Base-by-base conservation (phyloP, 2,797 vertebrate genomes). In the Hoplostethus atlanticus region DNA sequence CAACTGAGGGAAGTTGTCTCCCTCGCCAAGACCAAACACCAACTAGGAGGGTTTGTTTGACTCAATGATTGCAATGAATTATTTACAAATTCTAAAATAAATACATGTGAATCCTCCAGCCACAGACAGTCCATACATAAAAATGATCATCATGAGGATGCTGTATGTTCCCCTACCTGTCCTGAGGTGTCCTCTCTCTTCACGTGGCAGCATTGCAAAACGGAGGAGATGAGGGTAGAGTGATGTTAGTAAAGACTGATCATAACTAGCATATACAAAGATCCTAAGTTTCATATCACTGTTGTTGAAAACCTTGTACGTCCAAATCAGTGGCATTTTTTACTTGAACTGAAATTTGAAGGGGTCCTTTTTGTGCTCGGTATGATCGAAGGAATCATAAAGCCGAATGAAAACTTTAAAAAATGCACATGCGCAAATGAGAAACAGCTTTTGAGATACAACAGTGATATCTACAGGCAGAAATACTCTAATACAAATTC, bases 181-280 rank as follows among this genome's bases (percentile, higher is more conserved):
- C 42, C 85, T 83, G 56, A 94, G 85, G 63, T 72, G 86, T 88
- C 90, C 92, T 64, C 88, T 79, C 59, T 93, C 94, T 93, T 86
- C 76, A 80, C 40, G 71, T 25, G 59, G 80, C 62, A 61, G 87
- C 85, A 69, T 81, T 83, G 73, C 67, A 71, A n/a, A 76, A 65
- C 34, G 79, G 64, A 82, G 67, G 71, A 90, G 55, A 74, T 25
- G 62, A 75, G 60, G 71, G 83, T 70, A 88, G 57, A 75, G 48
- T 6, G 4, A 65, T 44, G 71, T 90, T 77, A 90, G 63, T 40
- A 12, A 68, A 71, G 46, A 62, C 48, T 30, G 25, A 73, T 38
- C 3, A 57, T n/a, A 53, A 28, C 15, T 11, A n/a, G 54, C 4
- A 55, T 11, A 31, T 28, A 25, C 51, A 25, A 6, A 31, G 28